Evolutionary conservation across 1,140 invertebrate genomes (phyloP), one percentile per base, ranked within the genome.

Genomic region (Seison nebaliae): DNA sequence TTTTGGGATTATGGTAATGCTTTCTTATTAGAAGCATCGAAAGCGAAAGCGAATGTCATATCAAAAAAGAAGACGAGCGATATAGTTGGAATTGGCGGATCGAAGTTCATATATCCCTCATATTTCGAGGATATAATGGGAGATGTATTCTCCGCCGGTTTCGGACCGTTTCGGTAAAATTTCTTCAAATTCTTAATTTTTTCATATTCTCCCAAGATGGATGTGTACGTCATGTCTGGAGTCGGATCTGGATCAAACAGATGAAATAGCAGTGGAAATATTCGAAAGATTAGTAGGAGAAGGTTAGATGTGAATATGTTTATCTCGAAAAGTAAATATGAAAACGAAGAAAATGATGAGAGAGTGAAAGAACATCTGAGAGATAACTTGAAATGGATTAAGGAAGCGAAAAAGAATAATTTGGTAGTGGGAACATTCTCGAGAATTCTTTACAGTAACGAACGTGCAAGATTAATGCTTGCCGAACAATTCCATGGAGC

Each of bases 91-190:
- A 46, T 9, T 9, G 31, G 51, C 15, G 54, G 55, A 4, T 55
- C 59, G 24, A 53, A 50, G 20, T 72, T 72, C 47, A 53, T 62
- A 18, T 73, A 70, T 51, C 70, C 70, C 12, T 69, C 67, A 22
- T 72, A 73, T 47, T 67, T 72, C 15, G 69, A 73, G 50, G 65
- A 72, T 45, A 71, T 72, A 35, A 72, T 73, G 70, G 70, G 70
- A 50, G 68, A 72, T 45, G 69, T 72, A 35, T 72, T 72, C 50
- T 70, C 70, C 2, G 48, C 72, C 23, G 70, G 70, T 11, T 73
- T 73, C 51, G 70, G 70, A n/a, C 70, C 70, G 2, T 72, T 72
- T 49, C 52, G 57, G 55, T 56, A 48, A 41, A 15, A 9, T 33
- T n/a, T 42, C 19, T 38, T 20, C 29, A 14, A n/a, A 24, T 16